Percentiles rank a stretch among this genome's conserved stretches.
These are phyloP conservation scores for Sinocyclocheilus anophthalmus DNA, from an alignment of 2,113 vertebrate species.

Conservation along the genomic window DNA sequence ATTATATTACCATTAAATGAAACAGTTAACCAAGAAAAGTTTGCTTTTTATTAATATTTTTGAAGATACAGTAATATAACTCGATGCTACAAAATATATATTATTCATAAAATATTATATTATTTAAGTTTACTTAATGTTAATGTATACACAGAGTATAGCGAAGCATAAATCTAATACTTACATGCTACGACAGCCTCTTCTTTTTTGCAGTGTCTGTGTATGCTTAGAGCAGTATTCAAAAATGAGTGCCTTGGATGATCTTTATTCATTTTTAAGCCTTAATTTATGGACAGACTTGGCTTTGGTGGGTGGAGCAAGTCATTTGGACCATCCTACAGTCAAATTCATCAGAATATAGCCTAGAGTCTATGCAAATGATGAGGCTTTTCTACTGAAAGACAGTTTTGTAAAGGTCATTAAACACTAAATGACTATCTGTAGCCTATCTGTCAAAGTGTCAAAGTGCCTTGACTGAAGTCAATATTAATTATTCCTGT, in stretches of 20 bases:
- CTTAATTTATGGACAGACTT: conserved; percentile 29
- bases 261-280: conserved; percentile 18
- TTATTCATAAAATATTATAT: too few relatives aligned
- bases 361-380: conserved; percentile 27
- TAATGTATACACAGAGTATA: background rate
- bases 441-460: background rate
- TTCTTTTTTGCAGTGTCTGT: conserved; percentile 2
- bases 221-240: conserved; percentile 4
- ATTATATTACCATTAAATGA: too few relatives aligned
- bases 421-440: conserved; percentile 17
- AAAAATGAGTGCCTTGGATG: conserved; percentile 2
- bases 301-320: conserved; percentile 20
- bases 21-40: background rate
- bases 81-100: background rate
- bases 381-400: conserved; percentile 1
- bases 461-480: background rate
- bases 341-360: background rate
- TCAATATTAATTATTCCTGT: background rate
- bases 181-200: background rate
- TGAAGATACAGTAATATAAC: background rate
- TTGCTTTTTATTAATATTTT: background rate
- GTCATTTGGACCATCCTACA: conserved; percentile 10
- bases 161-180: background rate
- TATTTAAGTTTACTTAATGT: background rate
- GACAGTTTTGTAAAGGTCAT: background rate